These are phyloP conservation scores for Cantharis rufa DNA, from an alignment of 2,888 invertebrate species.

Conservation along the genomic window DNA sequence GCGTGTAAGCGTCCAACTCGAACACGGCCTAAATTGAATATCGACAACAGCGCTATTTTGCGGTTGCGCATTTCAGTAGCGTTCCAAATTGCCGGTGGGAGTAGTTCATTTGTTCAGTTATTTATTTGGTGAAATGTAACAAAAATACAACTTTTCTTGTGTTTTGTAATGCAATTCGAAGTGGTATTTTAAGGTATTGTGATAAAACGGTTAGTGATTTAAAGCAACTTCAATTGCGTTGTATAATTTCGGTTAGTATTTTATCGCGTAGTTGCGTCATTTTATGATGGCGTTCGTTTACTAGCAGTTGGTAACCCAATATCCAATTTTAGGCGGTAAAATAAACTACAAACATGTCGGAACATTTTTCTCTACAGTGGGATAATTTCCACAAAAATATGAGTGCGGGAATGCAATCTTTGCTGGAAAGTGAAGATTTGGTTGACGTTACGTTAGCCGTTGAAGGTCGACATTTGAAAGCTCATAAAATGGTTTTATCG, in stretches of 20 bases:
- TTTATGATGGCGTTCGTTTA: neutral
- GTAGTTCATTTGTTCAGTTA: neutral
- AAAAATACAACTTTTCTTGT: neutral
- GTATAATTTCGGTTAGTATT: neutral
- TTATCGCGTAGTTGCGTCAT: neutral
- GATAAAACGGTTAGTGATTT: neutral
- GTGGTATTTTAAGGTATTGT: neutral
- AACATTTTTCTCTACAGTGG: slow-evolving; percentile 77
- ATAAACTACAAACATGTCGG: slow-evolving; percentile 52
- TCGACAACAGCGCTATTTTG: neutral
- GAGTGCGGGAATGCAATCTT: slow-evolving; percentile 68
- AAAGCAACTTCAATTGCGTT: neutral
- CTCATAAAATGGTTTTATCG: slow-evolving; percentile 76
- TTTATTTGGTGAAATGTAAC: neutral
- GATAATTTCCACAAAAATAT: slow-evolving; percentile 79
- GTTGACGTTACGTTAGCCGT: slow-evolving; percentile 57
- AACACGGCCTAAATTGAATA: too few species aligned
- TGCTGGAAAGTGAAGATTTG: slow-evolving; percentile 53
- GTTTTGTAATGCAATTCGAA: neutral
- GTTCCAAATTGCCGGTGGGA: neutral
- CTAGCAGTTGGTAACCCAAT: neutral
- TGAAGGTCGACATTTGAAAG: slow-evolving; percentile 71
- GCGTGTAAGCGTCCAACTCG: too few species aligned
- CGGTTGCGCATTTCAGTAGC: neutral
- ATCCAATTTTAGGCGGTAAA: neutral